Base-by-base conservation (phyloP, 1,140 invertebrate genomes). In the Neotoxoptera formosana region DNA sequence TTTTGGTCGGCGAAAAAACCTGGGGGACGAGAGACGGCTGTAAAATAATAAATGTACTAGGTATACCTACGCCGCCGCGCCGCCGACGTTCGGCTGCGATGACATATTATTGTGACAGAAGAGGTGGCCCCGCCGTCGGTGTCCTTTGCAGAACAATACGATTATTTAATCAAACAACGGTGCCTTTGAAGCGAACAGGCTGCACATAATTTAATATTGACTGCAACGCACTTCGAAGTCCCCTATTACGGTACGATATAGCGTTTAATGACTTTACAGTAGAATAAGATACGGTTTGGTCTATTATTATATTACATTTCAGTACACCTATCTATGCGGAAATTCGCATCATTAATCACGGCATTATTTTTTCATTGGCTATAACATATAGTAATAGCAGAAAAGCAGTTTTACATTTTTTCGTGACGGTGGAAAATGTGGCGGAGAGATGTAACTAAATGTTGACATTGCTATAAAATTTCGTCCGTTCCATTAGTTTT, bases 181-280 rank as follows among this genome's bases (percentile, higher is more conserved):
- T 11, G 20, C 67, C 45, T 92, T 83, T 92, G n/a, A 83, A n/a
- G 20, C 17, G 9, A 36, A 36, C 17, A 51, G 45, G 45, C 7
- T 23, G 45, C 25, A n/a, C 76, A 83, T 92, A 92, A 92, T 92
- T 81, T n/a, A 83, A 92, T 92, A 92, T 51, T 92, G 90, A 81
- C 60, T 17, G 1, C n/a, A 81, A 51, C 0, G 45, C 51, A 47
- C 36, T 83, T 92, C 51, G 47, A 83, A 21, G 20, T 92, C 9
- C 45, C 9, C 45, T 11, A 30, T 2, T 48, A 48, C 7, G 7
- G 7, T 6, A 17, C 7, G 25, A 1, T 34, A 14, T 17, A 81
- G 25, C 21, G 6, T 34, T 48, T 34, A 81, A 91, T 81, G 90
- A 23, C 20, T 3, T 91, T 91, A 91, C 17, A 2, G 1, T n/a